Percentiles rank a stretch among this genome's conserved stretches.
Conservation (phyloP, 1,140 invertebrate species). For the Neodiprion fabricii region DNA sequence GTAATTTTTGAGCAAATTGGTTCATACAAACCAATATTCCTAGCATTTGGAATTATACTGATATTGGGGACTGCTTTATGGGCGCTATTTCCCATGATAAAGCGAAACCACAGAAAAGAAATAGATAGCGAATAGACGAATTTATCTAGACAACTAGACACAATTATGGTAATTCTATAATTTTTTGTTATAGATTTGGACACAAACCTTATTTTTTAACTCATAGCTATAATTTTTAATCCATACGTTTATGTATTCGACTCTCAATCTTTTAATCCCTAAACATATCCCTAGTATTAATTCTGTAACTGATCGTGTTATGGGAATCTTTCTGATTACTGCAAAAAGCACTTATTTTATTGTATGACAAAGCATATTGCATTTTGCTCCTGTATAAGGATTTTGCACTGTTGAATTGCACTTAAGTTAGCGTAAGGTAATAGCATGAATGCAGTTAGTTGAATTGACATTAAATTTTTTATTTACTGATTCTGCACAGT, state of each 20-base stretch:
- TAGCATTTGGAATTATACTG: slow-evolving; percentile 72
- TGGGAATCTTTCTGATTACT: too few relatives aligned
- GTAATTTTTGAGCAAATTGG: slow-evolving; percentile 68
- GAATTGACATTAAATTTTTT: not conserved
- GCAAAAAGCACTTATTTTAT: too few relatives aligned
- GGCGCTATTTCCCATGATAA: slow-evolving; percentile 73
- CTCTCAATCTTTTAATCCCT: too few relatives aligned
- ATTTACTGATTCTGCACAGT: not conserved
- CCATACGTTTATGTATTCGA: too few relatives aligned
- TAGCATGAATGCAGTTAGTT: not conserved
- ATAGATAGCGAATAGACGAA: slow-evolving; percentile 30
- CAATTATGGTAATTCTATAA: too few relatives aligned
- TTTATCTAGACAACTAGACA: not conserved
- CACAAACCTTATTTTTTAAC: too few relatives aligned
- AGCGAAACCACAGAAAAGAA: slow-evolving; percentile 55
- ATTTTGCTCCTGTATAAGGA: too few relatives aligned
- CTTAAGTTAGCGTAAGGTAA: not conserved
- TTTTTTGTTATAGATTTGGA: too few relatives aligned
- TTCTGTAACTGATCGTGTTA: too few relatives aligned
- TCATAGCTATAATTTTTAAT: too few relatives aligned
- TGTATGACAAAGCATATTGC: too few relatives aligned
- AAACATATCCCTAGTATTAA: too few relatives aligned
- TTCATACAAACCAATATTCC: slow-evolving; percentile 73
- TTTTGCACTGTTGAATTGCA: not conserved
- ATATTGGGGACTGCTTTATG: slow-evolving; percentile 74